A percentile compares a stretch with the other conserved stretches of the same genome.
Evolutionary conservation across 2,113 vertebrate species (phyloP).

Genomic region (Loxodonta africana): DNA sequence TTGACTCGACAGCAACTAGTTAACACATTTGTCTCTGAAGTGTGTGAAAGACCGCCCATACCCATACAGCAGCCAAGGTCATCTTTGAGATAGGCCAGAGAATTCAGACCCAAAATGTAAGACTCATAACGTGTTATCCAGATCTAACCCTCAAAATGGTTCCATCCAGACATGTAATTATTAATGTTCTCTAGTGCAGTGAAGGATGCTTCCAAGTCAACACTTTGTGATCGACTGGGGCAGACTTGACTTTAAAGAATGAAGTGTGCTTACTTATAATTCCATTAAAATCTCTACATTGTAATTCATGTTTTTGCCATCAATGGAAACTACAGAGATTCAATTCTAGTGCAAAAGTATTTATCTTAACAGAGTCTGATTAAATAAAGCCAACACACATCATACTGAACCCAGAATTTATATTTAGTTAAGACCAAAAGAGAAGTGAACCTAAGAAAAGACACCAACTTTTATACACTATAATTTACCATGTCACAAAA

Average conservation of each 20-base stretch:
- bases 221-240: constrained; percentile 39
- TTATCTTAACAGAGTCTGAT: constrained; percentile 61
- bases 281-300: constrained; percentile 59
- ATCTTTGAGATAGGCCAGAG: not conserved
- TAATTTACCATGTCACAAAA: constrained; percentile 33
- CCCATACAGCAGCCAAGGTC: not conserved
- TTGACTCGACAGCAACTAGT: not conserved
- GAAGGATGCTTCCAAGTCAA: constrained; percentile 59
- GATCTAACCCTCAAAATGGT: not conserved
- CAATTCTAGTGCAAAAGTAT: constrained; percentile 75
- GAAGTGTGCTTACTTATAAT: constrained; percentile 69
- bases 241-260: constrained; percentile 72
- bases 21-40: not conserved
- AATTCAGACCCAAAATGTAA: constrained; percentile 36
- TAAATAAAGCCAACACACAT: constrained; percentile 59
- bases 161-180: constrained; percentile 33
- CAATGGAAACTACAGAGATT: constrained; percentile 58
- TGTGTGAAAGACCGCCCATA: not conserved
- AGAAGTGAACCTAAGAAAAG: constrained; percentile 48
- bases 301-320: constrained; percentile 73
- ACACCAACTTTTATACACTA: not conserved
- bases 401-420: constrained; percentile 31
- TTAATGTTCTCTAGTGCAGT: constrained; percentile 21
- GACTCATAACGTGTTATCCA: not conserved
- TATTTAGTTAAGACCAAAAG: constrained; percentile 56